A percentile compares a stretch with the other conserved stretches of the same genome.
Conservation (phyloP, 2,888 invertebrate genomes). For the Drosophila peninsularis region DNA sequence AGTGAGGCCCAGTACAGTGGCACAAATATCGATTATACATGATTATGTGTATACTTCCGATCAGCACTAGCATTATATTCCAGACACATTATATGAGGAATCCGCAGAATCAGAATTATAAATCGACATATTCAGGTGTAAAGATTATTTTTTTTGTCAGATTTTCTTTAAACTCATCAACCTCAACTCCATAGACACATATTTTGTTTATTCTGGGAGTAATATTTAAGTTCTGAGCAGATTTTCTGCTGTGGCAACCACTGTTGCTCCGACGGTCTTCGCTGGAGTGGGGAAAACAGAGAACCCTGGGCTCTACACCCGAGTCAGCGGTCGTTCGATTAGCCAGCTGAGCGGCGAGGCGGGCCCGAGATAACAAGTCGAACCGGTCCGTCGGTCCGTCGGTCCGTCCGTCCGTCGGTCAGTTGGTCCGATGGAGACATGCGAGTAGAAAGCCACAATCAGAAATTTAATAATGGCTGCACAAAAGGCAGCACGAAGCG, state of each 20-base stretch:
- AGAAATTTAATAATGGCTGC: slow-evolving; percentile 82
- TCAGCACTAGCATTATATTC: no score
- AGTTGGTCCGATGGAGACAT: slow-evolving; percentile 47
- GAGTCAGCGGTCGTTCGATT: slow-evolving; percentile 50
- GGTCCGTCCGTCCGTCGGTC: background rate
- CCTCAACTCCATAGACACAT: no score
- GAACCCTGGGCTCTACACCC: slow-evolving; percentile 25
- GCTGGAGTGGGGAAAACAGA: slow-evolving; percentile 13
- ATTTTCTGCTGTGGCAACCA: slow-evolving; percentile 22
- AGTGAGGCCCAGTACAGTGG: slow-evolving; percentile 40
- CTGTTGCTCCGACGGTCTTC: slow-evolving; percentile 31
- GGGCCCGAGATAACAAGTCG: slow-evolving; percentile 65
- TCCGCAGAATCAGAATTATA: no score
- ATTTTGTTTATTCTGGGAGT: background rate
- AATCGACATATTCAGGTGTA: no score
- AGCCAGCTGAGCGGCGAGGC: slow-evolving; percentile 60
- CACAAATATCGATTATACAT: background rate
- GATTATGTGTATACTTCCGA: background rate
- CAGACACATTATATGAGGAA: no score
- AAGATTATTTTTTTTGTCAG: no score
- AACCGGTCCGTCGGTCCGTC: slow-evolving; percentile 60
- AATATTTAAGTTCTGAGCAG: background rate
- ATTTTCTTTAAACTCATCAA: no score
- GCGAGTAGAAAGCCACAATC: slow-evolving; percentile 80
- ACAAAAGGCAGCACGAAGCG: slow-evolving; percentile 74